Base-by-base conservation (phyloP, 1,140 invertebrate species). In the Neotoxoptera formosana region DNA sequence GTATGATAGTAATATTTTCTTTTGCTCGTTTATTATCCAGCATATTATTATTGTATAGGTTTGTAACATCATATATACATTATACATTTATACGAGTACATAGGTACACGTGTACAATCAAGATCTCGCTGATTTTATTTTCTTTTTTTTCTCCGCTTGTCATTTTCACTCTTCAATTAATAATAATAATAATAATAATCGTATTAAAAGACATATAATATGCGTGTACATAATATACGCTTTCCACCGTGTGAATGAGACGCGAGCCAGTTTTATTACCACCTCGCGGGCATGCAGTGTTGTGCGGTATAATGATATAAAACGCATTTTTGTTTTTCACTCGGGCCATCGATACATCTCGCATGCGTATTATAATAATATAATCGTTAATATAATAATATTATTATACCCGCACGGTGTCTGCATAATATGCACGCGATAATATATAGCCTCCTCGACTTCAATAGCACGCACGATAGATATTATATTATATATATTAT, bases 101-200 rank as follows among this genome's bases (percentile, higher is more conserved):
- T n/a, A 87, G 30, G 48, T n/a, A 48, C 36, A 21, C 20, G 3
- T 41, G 45, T 51, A 88, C 87, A 53, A 34, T 34, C 87, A n/a
- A 88, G 20, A 90, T 90, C n/a, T 60, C 23, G 9, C 25, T 51
- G n/a, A 6, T 36, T 30, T 88, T 45, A 48, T 45, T 88, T 48
- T 45, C 45, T 47, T 88, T 48, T 86, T 88, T 48, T 48, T 48
- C 41, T 4, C 25, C 45, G 41, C 86, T n/a, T 88, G 41, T 88
- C 86, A 88, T 88, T 88, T 88, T 88, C 86, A 88, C 86, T 88
- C 86, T 88, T 88, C 36, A 88, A n/a, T 41, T 87, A 87, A 47
- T 87, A 81, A 34, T n/a, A 67, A n/a, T 60, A 60, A 60, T n/a
- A 60, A 76, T 76, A 76, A 83, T 83, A 83, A 83, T 36, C 76